Conservation (phyloP, 2,113 vertebrate genomes). For the Lagenorhynchus albirostris region DNA sequence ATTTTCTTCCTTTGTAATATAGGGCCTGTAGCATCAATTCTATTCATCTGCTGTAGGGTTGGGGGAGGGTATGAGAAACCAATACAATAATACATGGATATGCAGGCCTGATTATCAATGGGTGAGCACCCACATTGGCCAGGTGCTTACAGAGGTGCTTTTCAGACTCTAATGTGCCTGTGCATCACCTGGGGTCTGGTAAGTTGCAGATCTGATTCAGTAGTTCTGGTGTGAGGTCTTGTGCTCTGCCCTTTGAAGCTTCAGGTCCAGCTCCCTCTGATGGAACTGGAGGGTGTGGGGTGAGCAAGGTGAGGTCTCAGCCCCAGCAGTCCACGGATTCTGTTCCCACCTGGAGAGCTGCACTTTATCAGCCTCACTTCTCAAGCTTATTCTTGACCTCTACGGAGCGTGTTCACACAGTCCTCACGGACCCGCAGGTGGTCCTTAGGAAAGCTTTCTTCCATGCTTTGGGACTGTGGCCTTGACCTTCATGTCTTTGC, state of each 20-base stretch:
- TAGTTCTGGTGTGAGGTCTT: neutral
- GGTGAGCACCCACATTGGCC: rapidly evolving
- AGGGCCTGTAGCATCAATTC: neutral
- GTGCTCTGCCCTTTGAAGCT: neutral
- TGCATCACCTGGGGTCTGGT: no score
- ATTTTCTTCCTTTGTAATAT: neutral
- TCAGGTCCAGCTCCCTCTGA: neutral
- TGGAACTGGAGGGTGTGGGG: rapidly evolving
- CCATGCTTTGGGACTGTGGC: neutral
- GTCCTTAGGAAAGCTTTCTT: rapidly evolving
- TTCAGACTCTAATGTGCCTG: rapidly evolving
- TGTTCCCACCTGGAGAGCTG: neutral
- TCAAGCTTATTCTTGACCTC: no score
- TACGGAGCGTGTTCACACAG: rapidly evolving
- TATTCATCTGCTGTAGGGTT: neutral
- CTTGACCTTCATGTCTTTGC: neutral
- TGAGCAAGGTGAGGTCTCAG: neutral
- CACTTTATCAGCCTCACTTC: rapidly evolving
- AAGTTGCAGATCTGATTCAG: neutral
- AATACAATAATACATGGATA: no score
- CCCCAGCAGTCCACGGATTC: rapidly evolving
- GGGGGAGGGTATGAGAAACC: neutral
- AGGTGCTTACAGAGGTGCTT: rapidly evolving
- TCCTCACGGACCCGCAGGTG: rapidly evolving
- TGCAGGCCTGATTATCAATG: neutral